Evolutionary conservation across 2,797 vertebrate species (phyloP), one percentile per base, ranked within the genome.

Genomic region (Tadarida brasiliensis): DNA sequence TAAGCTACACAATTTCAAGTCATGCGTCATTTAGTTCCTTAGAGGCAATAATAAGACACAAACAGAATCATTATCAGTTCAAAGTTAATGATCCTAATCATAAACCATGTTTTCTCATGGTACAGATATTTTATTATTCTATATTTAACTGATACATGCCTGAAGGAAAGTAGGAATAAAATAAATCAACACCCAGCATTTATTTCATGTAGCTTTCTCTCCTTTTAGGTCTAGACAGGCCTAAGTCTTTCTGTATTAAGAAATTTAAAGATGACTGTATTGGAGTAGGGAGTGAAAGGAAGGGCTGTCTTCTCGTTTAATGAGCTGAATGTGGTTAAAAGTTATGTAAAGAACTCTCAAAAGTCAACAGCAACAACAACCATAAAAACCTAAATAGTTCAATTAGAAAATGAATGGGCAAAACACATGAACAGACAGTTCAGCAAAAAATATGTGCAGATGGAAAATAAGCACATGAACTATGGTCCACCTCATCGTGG

Each of bases 111-210:
- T 81, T 87, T 91, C 56, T 71, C 44, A 44, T 59, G n/a, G 16
- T 63, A 76, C 30, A 84, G 20, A 83, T 76, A 87, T n/a, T 84
- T 97, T 95, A 51, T 90, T 90, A 70, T 61, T 71, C 59, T 77
- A 12, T 67, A 39, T 80, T 92, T 68, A 94, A 84, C 76, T 56
- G 33, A 39, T 70, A 76, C 56, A 30, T 67, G 65, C 30, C 26
- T 35, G 24, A 67, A 67, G 63, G 17, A 91, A 67, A 93, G 33
- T 35, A 74, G 28, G 17, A 84, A 80, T 39, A 74, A 65, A 94
- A 44, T 77, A 85, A 91, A 94, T 47, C 2, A 54, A 73, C 19
- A 85, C 3, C 19, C 10, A 92, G 49, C n/a, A 57, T 59, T 81
- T 70, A 61, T 84, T 76, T 85, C 47, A 44, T 57, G 5, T 8